These are phyloP conservation scores for Eciton burchellii DNA, from an alignment of 1,140 invertebrate genomes.

Conservation along the genomic window DNA sequence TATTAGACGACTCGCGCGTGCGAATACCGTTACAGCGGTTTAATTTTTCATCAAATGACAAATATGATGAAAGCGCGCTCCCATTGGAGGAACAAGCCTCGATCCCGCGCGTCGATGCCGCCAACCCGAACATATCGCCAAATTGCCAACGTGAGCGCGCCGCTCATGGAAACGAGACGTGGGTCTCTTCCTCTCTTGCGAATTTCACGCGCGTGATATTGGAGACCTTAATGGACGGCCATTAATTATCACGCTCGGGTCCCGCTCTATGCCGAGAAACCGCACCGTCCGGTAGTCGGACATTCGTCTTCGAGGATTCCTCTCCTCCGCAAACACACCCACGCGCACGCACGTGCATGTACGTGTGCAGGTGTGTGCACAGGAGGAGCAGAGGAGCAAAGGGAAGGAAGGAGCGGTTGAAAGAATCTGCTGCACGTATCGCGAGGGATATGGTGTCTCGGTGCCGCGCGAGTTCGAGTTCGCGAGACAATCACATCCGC, in stretches of 20 bases:
- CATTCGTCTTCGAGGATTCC: slow-evolving; percentile 82
- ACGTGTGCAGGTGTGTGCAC: too few relatives aligned
- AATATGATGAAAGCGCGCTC: neutral
- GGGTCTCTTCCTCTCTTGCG: slow-evolving; percentile 57
- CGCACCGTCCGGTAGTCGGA: slow-evolving; percentile 72
- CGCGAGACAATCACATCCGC: slow-evolving; percentile 71
- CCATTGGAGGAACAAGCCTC: neutral
- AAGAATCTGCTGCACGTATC: slow-evolving; percentile 69
- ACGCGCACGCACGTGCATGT: too few relatives aligned
- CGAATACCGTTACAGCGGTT: slow-evolving; percentile 7
- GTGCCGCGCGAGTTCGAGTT: slow-evolving; percentile 66
- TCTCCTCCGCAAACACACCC: slow-evolving; percentile 81
- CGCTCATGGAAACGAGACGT: slow-evolving; percentile 33
- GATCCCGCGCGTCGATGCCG: neutral
- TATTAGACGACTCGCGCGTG: neutral
- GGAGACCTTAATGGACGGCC: slow-evolving; percentile 81
- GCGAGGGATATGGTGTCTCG: slow-evolving; percentile 69
- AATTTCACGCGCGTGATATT: slow-evolving; percentile 82
- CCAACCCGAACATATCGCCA: neutral
- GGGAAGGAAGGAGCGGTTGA: slow-evolving; percentile 40
- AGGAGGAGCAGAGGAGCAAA: neutral
- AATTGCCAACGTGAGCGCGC: neutral
- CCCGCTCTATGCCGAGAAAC: slow-evolving; percentile 64
- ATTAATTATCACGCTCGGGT: slow-evolving; percentile 80
- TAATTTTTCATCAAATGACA: slow-evolving; percentile 42